Base-by-base conservation (phyloP, 2,113 vertebrate genomes). In the Tauraco erythrolophus region DNA sequence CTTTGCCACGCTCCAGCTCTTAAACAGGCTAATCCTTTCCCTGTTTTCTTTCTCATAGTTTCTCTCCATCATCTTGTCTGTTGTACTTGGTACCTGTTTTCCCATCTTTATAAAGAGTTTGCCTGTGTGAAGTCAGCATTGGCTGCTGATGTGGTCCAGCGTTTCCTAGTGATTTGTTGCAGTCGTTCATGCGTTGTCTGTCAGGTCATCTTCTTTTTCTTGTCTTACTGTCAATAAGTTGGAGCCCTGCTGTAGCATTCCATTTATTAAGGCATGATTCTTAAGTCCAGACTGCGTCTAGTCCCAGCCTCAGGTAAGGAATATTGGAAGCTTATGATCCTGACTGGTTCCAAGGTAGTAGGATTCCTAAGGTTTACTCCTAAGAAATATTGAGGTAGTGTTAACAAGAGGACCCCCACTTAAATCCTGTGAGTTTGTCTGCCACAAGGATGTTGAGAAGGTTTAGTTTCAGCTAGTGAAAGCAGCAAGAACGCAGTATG, bases 361-460 rank as follows among this genome's bases (percentile, higher is more conserved):
- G 33, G 9, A 45, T 69, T 57, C 35, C 1, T 30, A 19, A 46
- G 50, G 19, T 11, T 74, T 41, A 22, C 14, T 53, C 31, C 35
- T 21, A 5, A 35, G 58, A 56, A 78, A 10, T 43, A 37, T 0
- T 9, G 39, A 64, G 28, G 7, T 74, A 6, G 35, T 14, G 10
- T 19, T n/a, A 57, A 10, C 4, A 17, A 19, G 50, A 54, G 30
- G 9, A 23, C 11, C 15, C 23, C 11, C 19, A 2, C 15, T n/a
- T 50, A 45, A 46, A 50, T 6, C 15, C 35, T 57, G 16, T 27
- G 33, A 53, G 56, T 39, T 25, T 1, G 0, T 18, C 5, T 8
- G 16, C 13, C 4, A 0, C 35, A 14, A 2, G 2, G 6, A 5
- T 14, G 9, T 51, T 48, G 4, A 8, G 16, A 60, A 41, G 16